A percentile compares a stretch with the other conserved stretches of the same genome.
Conservation (phyloP, 2,797 vertebrate genomes). For the Sternarchorhynchus goeldii region DNA sequence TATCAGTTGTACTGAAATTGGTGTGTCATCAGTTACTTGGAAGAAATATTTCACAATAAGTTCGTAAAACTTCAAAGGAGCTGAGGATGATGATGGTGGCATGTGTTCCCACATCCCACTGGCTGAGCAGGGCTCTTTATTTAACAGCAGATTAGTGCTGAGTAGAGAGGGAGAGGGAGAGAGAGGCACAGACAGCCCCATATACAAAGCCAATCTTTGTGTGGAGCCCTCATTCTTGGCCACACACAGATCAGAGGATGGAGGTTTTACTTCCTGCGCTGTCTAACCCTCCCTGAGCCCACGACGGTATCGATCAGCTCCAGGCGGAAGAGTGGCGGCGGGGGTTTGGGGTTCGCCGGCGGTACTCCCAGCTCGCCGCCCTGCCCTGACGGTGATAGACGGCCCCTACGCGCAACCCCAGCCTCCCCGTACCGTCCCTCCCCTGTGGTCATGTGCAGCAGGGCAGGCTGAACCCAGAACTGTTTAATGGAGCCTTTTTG, state of each 20-base stretch:
- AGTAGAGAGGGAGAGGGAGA: conserved; percentile 60
- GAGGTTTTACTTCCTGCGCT: conserved; percentile 79
- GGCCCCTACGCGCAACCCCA: too few relatives aligned
- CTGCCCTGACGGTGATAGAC: too few relatives aligned
- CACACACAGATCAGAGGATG: conserved; percentile 82
- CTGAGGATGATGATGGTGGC: conserved; percentile 53
- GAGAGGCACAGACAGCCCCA: conserved; percentile 57
- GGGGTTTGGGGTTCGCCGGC: too few relatives aligned
- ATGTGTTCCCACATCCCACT: conserved; percentile 55
- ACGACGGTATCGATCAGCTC: not conserved
- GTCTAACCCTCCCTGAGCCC: conserved; percentile 75
- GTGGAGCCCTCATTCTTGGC: conserved; percentile 79
- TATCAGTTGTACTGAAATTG: not conserved
- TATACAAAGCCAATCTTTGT: conserved; percentile 81
- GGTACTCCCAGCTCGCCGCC: too few relatives aligned
- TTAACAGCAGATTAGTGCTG: conserved; percentile 81
- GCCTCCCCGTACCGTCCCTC: too few relatives aligned
- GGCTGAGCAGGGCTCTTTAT: conserved; percentile 68
- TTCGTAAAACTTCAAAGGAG: conserved; percentile 14
- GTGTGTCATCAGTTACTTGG: not conserved
- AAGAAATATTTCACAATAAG: conserved; percentile 33
- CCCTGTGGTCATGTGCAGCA: too few relatives aligned
- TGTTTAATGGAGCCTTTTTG: too few relatives aligned
- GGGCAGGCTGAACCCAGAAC: too few relatives aligned
- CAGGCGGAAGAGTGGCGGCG: not conserved